phyloP scores from a whole-genome alignment of 2,797 vertebrate genomes.

The Artibeus lituratus region DNA sequence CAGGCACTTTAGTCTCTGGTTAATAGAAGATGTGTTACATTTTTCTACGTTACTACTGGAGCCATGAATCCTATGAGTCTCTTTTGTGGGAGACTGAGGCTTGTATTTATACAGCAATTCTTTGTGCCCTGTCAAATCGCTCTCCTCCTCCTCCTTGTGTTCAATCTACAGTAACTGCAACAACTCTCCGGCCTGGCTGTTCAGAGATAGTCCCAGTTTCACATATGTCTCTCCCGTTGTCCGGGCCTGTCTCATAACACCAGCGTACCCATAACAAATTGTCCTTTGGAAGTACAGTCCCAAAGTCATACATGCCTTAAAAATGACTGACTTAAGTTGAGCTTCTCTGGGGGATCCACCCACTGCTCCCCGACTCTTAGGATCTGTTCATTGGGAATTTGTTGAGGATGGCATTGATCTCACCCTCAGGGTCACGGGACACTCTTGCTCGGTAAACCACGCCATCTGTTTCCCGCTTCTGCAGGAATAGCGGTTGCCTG shows the following conservation, averaged over 20 bases:
- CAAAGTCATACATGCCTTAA: neutral
- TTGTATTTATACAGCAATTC: neutral
- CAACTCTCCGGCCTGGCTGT: neutral
- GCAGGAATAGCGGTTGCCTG: neutral
- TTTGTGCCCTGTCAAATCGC: neutral
- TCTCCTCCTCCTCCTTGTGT: neutral
- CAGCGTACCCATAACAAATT: neutral
- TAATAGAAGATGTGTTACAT: neutral
- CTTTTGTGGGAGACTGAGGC: neutral
- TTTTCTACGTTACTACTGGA: neutral
- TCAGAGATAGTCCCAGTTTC: neutral
- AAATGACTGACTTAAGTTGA: neutral
- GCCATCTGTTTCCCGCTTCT: slow-evolving; percentile 29
- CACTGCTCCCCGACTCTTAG: neutral
- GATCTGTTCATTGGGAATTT: neutral
- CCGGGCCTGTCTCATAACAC: neutral
- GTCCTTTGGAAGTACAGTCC: neutral
- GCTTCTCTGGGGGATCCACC: neutral
- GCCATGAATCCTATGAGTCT: neutral
- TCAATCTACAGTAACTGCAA: neutral
- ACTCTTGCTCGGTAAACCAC: neutral
- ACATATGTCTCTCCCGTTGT: neutral
- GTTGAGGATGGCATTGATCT: neutral
- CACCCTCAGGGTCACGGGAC: neutral
- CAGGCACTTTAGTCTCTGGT: neutral